Evolutionary conservation across 2,888 invertebrate species (phyloP).

Genomic region (Megalurothrips usitatus): DNA sequence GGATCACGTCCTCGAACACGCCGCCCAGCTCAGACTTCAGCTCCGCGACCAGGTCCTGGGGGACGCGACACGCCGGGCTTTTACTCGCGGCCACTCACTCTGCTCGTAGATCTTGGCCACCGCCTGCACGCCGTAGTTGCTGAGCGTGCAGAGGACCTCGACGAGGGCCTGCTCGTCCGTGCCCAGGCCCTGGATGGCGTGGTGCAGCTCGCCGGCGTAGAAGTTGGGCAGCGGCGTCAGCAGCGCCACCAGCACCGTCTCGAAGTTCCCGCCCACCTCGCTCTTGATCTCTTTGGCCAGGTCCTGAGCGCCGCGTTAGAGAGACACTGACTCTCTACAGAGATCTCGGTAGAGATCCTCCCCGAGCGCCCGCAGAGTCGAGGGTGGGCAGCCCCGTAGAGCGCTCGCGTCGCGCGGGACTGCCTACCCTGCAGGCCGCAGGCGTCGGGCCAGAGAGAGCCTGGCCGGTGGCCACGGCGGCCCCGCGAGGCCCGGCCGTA

Average conservation of each 20-base stretch:
- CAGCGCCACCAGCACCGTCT: conserved; percentile 49
- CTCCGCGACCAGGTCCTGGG: conserved; percentile 46
- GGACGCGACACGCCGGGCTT: conserved; percentile 30
- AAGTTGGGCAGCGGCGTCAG: conserved; percentile 50
- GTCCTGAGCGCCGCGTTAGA: conserved; percentile 41
- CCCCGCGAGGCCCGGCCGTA: too few relatives aligned
- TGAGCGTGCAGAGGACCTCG: conserved; percentile 50
- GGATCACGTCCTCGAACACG: conserved; percentile 49
- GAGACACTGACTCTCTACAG: too few relatives aligned
- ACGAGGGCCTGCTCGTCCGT: conserved; percentile 49
- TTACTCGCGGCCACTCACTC: conserved; percentile 39
- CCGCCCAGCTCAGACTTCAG: conserved; percentile 51
- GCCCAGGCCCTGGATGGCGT: conserved; percentile 50
- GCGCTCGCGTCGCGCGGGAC: too few relatives aligned
- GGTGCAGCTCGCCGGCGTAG: conserved; percentile 50
- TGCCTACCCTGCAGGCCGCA: too few relatives aligned
- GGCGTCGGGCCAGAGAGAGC: too few relatives aligned
- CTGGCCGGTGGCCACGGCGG: too few relatives aligned
- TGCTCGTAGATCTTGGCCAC: conserved; percentile 44
- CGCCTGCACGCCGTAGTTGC: conserved; percentile 47
- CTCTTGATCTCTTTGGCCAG: conserved; percentile 47
- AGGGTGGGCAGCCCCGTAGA: too few relatives aligned
- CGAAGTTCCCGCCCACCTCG: conserved; percentile 52
- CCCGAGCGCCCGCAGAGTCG: too few relatives aligned
- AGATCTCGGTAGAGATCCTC: too few relatives aligned